Base-by-base conservation (phyloP, 2,888 invertebrate genomes). In the Galerucella calmariensis region DNA sequence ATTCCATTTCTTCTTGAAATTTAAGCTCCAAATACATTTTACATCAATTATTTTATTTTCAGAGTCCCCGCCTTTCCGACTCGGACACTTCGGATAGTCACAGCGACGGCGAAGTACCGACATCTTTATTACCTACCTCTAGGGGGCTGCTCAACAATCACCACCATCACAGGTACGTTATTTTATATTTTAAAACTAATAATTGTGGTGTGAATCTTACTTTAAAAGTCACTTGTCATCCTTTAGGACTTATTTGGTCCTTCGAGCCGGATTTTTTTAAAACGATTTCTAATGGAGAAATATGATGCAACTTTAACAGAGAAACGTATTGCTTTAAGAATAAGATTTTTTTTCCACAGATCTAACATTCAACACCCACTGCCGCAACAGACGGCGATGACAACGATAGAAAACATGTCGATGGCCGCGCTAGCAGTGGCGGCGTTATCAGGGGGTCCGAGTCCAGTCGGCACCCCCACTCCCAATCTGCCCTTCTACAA, bases 401-500 rank as follows among this genome's bases (percentile, higher is more conserved):
- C 90, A 81, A 90, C 90, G 79, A 88, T 90, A 83, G 90, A 90
- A 79, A 88, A 89, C 87, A 85, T 87, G 86, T 91, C 92, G 87
- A 91, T 94, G 90, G 93, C 94, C 85, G 91, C 91, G 76, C 89
- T 91, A 83, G 89, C 87, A 85, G 88, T 92, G 84, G 93, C 93
- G 79, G 92, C 92, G 79, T 88, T 92, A 80, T 90, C 91, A 80
- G 90, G 91, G 79, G 90, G 82, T 75, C 63, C 78, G 78, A 51
- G 79, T 76, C 61, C 71, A 72, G 72, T 65, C 44, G 48, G 70
- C 90, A 80, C 77, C 62, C 67, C 75, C 67, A 73, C 81, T 81
- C 69, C 85, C 85, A 63, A 86, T 84, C 75, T 75, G 86, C 79
- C 84, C 85, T 67, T 86, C 86, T 77, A 87, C 85, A 79, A 85